phyloP scores from a whole-genome alignment of 2,113 vertebrate genomes.

The Tachysurus vachellii region DNA sequence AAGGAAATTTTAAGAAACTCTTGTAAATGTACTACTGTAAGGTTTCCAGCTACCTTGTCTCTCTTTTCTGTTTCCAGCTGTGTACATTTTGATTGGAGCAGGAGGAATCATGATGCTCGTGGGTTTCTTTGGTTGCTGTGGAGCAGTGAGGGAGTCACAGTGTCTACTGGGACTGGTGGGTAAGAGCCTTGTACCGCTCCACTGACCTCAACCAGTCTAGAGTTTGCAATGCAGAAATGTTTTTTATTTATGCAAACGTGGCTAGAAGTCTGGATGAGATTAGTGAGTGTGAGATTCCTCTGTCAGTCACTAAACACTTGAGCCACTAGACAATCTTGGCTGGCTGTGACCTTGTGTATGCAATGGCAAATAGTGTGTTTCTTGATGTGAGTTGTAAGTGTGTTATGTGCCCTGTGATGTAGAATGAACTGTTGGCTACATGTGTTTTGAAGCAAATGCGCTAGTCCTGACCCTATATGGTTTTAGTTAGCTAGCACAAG shows the following conservation, averaged over 20 bases:
- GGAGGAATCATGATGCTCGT: conserved; percentile 90
- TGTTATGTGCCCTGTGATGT: background rate
- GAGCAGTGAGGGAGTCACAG: conserved; percentile 91
- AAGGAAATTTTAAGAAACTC: background rate
- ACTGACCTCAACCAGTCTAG: background rate
- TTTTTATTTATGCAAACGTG: background rate
- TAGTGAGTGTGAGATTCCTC: background rate
- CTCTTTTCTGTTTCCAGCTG: conserved; percentile 68
- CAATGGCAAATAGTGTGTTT: background rate
- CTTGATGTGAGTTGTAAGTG: background rate
- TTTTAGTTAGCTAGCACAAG: background rate
- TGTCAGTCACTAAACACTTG: background rate
- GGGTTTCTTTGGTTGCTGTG: conserved; percentile 94
- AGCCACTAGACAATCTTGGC: background rate
- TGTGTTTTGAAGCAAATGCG: background rate
- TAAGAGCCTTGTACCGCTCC: conserved; percentile 47
- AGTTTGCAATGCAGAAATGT: background rate
- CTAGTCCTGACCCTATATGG: background rate
- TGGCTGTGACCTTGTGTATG: background rate
- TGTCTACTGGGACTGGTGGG: conserved; percentile 93
- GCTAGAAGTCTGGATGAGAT: background rate
- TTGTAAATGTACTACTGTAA: background rate
- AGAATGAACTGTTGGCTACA: background rate
- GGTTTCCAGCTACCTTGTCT: background rate
- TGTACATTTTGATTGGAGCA: conserved; percentile 89